Evolutionary conservation across 2,113 vertebrate genomes (phyloP).

Genomic region (Rissa tridactyla): DNA sequence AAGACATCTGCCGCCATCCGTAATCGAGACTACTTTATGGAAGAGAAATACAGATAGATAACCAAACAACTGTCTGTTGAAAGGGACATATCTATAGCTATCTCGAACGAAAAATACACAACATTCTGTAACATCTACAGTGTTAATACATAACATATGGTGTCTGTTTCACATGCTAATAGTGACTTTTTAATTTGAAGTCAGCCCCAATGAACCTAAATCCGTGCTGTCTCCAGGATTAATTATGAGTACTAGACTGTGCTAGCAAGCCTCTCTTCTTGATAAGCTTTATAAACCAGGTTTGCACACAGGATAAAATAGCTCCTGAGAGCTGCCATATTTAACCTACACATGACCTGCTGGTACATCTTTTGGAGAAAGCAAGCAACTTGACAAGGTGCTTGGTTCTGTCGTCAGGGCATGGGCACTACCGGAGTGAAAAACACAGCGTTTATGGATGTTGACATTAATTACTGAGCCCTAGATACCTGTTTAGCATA

Average conservation of each 20-base stretch:
- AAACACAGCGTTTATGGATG: neutral
- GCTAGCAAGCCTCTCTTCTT: slow-evolving; percentile 72
- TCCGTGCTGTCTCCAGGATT: slow-evolving; percentile 77
- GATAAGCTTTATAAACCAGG: slow-evolving; percentile 74
- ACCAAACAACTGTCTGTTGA: neutral
- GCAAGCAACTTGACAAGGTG: neutral
- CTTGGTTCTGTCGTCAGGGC: neutral
- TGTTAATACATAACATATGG: slow-evolving; percentile 71
- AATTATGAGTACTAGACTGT: slow-evolving; percentile 78
- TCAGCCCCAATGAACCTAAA: slow-evolving; percentile 76
- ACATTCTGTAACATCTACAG: slow-evolving; percentile 29
- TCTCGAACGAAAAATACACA: neutral
- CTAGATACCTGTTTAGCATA: neutral
- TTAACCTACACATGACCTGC: slow-evolving; percentile 1
- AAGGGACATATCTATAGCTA: neutral
- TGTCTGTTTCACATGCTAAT: slow-evolving; percentile 75
- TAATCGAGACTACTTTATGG: neutral
- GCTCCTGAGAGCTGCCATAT: slow-evolving; percentile 52
- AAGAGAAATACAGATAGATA: neutral
- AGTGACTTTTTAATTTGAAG: slow-evolving; percentile 81
- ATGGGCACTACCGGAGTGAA: neutral
- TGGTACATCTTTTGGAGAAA: neutral
- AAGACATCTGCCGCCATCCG: neutral
- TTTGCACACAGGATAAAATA: slow-evolving; percentile 71
- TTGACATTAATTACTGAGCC: neutral